Base-by-base conservation (phyloP, 1,140 invertebrate species). In the Drosophila equinoxialis region DNA sequence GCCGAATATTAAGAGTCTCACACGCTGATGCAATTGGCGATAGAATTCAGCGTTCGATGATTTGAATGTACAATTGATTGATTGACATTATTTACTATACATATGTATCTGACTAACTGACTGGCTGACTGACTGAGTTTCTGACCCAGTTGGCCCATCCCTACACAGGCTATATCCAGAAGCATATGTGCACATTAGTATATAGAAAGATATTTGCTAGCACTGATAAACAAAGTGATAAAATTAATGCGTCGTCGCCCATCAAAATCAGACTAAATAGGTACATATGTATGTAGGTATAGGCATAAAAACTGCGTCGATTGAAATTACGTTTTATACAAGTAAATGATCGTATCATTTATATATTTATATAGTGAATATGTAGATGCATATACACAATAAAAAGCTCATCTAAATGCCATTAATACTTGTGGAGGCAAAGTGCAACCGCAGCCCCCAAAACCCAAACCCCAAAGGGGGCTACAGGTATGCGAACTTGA, bases 191-290 rank as follows among this genome's bases (percentile, higher is more conserved):
- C n/a, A 20, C 8, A 17, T 51, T 11, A 17, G 45, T 45, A 26
- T 23, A 57, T 48, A 63, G 8, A 30, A 30, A 6, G 6, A 48
- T 13, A 62, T 20, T 37, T 17, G 61, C 13, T 42, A 23, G 13
- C 59, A 64, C 30, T 78, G 70, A 86, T 86, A 84, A 84, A 86
- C 78, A 85, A 81, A 81, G 81, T 84, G 81, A 86, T 85, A 85
- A 85, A 85, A 85, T 65, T 58, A 75, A 81, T 86, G 82, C 77
- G 81, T 60, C 71, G 79, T 75, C 14, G 73, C 63, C 61, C 68
- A 68, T 54, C 51, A 7, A 48, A 65, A 57, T 74, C 65, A 66
- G 57, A 67, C 77, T 64, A 71, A 81, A 20, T 17, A 74, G 11
- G n/a, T n/a, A n/a, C n/a, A n/a, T n/a, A n/a, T n/a, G 42, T 48